Percentiles rank a stretch among this genome's conserved stretches.
Evolutionary conservation across 2,797 vertebrate species (phyloP).

Genomic region (Danio kyathit): DNA sequence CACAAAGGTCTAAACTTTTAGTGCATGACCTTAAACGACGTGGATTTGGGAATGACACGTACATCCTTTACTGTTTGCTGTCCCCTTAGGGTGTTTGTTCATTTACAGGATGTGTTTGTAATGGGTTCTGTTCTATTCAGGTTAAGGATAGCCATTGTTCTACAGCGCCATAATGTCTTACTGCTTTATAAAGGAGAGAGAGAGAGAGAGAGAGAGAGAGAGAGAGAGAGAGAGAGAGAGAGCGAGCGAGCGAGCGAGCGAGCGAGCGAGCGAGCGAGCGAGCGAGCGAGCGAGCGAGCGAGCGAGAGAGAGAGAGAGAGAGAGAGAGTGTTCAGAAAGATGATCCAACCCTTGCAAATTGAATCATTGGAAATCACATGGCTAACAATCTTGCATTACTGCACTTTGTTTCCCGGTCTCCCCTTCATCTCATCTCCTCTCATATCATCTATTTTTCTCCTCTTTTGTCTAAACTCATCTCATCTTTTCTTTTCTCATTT

Average conservation of each 20-base stretch:
- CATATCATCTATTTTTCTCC: background rate
- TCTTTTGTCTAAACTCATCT: background rate
- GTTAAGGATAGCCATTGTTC: slow-evolving; percentile 1
- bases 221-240: slow-evolving; percentile 4
- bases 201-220: background rate
- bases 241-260: too few species aligned
- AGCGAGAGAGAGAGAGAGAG: too few species aligned
- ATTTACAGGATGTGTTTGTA: slow-evolving; percentile 6
- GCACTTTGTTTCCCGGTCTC: background rate
- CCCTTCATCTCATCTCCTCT: background rate
- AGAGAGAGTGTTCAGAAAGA: background rate
- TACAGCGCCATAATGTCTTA: background rate
- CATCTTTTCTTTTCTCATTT: background rate
- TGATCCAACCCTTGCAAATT: slow-evolving; percentile 7
- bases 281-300: too few species aligned
- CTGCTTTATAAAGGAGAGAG: background rate
- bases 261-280: too few species aligned
- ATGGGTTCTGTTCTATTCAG: background rate
- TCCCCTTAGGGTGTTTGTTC: background rate
- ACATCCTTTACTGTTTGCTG: background rate
- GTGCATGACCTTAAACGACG: background rate
- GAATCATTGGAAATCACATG: background rate
- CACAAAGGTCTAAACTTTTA: background rate
- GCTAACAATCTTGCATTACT: background rate
- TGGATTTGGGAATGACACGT: background rate